Base-by-base conservation (phyloP, 2,888 invertebrate genomes). In the Lasioglossum marginatum region DNA sequence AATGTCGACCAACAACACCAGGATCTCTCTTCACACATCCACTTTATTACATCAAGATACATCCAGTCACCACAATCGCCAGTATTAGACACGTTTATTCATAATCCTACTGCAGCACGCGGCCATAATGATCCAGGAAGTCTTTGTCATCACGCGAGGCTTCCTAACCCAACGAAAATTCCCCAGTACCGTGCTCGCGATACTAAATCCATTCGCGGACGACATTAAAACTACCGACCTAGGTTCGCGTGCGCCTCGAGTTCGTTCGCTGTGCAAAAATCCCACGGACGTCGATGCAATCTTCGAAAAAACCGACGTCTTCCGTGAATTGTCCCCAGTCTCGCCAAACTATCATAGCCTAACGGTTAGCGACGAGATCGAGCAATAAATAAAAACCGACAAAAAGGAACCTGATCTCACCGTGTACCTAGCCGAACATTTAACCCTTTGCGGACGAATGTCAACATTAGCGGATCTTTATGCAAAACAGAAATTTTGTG, bases 131-230 rank as follows among this genome's bases (percentile, higher is more conserved):
- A 52, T 72, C 66, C 83, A 71, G 85, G 85, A 85, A 85, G 66
- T 76, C 27, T 4, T 71, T 66, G 78, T 73, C 83, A 68, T 79
- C 85, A 85, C 85, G 85, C 85, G 72, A 79, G 37, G 57, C n/a
- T 4, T 8, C 16, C 2, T 40, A 4, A 40, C 43, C 45, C 74
- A 48, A 52, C 66, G 6, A 63, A 75, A 71, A 75, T 83, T 72
- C 31, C n/a, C 48, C 48, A 34, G 66, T 23, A 66, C n/a, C 63
- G 40, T 70, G 63, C 66, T 66, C 57, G 63, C 72, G 71, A 74
- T 76, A 76, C n/a, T 14, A 16, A 75, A 19, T 4, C 2, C 6
- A 48, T 74, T 43, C 45, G n/a, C 52, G 57, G 31, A 66, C 60
- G 5, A 45, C 34, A 19, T 40, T 52, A 19, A 19, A 40, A 4